Base-by-base conservation (phyloP, 1,140 invertebrate genomes). In the Caenorhabditis inopinata region DNA sequence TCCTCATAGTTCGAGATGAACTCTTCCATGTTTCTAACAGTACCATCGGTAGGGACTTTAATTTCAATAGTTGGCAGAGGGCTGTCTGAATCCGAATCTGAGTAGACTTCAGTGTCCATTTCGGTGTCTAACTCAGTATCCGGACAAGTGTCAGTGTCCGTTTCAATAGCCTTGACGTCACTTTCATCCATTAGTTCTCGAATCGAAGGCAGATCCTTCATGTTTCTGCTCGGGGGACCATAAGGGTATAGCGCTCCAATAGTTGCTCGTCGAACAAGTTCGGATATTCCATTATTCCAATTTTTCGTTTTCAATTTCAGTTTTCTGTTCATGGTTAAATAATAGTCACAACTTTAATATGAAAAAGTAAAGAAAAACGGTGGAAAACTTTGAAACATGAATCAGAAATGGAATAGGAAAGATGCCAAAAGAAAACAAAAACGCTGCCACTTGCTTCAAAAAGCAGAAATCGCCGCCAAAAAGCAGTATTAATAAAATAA, bases 1-100 rank as follows among this genome's bases (percentile, higher is more conserved):
- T 68, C 58, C 6, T 68, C 32, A 25, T 68, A 68, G 58, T 68
- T 42, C n/a, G 58, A 38, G 38, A 68, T 68, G n/a, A 68, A 68
- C 16, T 68, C 58, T n/a, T 68, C 58, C 2, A 68, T 5, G n/a
- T 68, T 68, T 14, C 58, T 29, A 21, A 68, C 58, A 68, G 58
- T 68, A 29, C 58, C 58, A 42, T 68, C 58, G 2, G 58, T 68
- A 14, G 58, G 58, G 58, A 68, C 32, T 0, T 11, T 38, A 18
- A 68, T n/a, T 18, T 42, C 9, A 2, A 68, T 32, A 38, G 32
- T 68, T 6, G 58, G 58, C 4, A 68, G 32, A 18, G 27, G 6
- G 1, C 21, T 38, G 7, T 68, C 58, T 2, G 58, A 68, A 68
- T 68, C 58, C 9, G 58, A 68, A 14, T 68, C 51, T 16, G 32